Conservation (phyloP, 1,140 invertebrate species). For the Tetragnatha versicolor region DNA sequence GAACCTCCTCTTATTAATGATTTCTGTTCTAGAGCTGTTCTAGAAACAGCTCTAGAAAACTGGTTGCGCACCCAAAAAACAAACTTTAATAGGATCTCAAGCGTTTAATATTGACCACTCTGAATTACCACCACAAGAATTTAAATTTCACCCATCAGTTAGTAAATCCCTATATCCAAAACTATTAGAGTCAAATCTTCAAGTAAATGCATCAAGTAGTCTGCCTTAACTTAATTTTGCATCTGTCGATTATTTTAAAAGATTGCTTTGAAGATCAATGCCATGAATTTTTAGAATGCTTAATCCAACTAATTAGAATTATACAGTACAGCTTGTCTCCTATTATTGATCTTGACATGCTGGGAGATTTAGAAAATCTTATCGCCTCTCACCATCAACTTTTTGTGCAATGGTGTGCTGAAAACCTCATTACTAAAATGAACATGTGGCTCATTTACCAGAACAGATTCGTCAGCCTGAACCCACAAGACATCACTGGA, state of each 20-base stretch:
- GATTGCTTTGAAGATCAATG: conserved; percentile 10
- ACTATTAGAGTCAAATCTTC: neutral
- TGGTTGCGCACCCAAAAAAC: no score
- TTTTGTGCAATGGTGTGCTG: neutral
- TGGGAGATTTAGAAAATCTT: neutral
- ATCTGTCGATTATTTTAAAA: neutral
- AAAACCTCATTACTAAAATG: conserved; percentile 1
- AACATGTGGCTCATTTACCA: conserved; percentile 2
- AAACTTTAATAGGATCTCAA: no score
- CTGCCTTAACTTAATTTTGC: conserved; percentile 8
- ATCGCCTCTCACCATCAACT: neutral
- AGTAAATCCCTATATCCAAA: conserved; percentile 5
- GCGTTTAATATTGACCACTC: no score
- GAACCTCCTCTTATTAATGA: no score
- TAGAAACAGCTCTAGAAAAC: no score
- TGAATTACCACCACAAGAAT: no score
- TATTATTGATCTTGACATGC: neutral
- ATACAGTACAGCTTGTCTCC: conserved; percentile 3
- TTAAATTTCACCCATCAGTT: conserved; percentile 4
- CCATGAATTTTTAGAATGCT: neutral
- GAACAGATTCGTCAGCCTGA: neutral
- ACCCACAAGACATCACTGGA: neutral
- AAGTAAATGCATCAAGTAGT: neutral
- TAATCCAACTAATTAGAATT: neutral
- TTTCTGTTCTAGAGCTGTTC: no score